Evolutionary conservation across 2,797 vertebrate genomes (phyloP), one percentile per base, ranked within the genome.

Genomic region (Chelon auratus): DNA sequence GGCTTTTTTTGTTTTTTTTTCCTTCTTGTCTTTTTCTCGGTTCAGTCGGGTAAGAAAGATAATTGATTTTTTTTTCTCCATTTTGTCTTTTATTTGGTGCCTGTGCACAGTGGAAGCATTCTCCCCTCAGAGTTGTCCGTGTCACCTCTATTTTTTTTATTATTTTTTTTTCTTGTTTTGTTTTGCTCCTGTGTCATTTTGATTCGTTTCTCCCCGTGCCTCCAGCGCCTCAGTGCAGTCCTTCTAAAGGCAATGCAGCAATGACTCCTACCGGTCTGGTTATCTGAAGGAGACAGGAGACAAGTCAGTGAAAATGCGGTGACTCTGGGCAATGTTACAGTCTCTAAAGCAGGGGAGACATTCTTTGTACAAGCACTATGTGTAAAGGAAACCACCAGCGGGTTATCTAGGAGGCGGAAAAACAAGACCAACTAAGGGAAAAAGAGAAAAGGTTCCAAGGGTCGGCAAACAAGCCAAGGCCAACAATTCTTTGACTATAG

Each of bases 21-120:
- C 17, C 68, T 59, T 65, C 66, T 60, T 63, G 65, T 83, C 75
- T 91, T 94, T 93, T 91, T 94, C 95, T 93, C 92, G 78, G 72
- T 94, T 95, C 93, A 92, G 92, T 92, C 95, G 94, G 91, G 92
- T 96, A 96, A 91, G 93, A 96, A 96, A 95, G 92, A 92, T 81
- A 93, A 84, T 90, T 58, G 68, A 73, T 77, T 86, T 87, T 55
- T 55, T 71, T 81, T 71, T 81, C 68, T 83, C 87, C 68, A 52
- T 91, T 83, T 91, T 69, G 87, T 93, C 82, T 90, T 91, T 87
- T 87, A 86, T 91, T 89, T 86, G 85, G 85, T 93, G 93, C 94
- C 95, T 95, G 95, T 96, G 96, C 96, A 96, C 97, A 90, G 85
- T 95, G 95, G 96, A 96, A 96, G 95, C 94, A 93, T 96, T 93